Evolutionary conservation across 2,888 invertebrate species (phyloP).

Genomic region (Sceliomorpha sp.): DNA sequence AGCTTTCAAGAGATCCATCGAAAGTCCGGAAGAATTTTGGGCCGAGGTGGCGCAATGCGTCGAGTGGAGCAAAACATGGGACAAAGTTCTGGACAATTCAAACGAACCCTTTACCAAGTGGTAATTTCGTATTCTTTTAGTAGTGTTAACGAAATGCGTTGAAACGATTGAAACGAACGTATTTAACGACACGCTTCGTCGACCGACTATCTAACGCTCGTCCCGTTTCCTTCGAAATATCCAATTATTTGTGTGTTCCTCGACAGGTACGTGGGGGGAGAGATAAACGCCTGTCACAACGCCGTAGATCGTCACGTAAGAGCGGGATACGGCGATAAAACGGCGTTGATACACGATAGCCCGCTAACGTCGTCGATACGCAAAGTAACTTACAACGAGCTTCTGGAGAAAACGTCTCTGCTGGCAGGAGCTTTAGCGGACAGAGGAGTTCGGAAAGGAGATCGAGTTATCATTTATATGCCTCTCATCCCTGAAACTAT

Average conservation of each 20-base stretch:
- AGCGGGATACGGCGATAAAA: constrained; percentile 88
- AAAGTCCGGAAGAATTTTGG: constrained; percentile 93
- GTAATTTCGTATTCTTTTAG: too few species aligned
- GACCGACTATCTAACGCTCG: too few species aligned
- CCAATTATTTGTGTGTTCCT: too few species aligned
- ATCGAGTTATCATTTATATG: constrained; percentile 95
- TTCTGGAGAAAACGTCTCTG: constrained; percentile 89
- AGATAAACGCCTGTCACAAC: constrained; percentile 96
- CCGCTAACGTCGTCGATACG: constrained; percentile 90
- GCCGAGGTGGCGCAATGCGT: constrained; percentile 87
- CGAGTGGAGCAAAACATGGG: constrained; percentile 92
- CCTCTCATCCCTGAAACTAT: constrained; percentile 95
- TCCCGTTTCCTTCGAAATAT: too few species aligned
- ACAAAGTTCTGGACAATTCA: constrained; percentile 90
- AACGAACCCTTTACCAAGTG: constrained; percentile 94
- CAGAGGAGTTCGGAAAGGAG: constrained; percentile 90
- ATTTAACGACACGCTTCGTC: too few species aligned
- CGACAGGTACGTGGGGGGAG: constrained; percentile 95
- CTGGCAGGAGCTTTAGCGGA: constrained; percentile 90
- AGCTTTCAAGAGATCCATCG: constrained; percentile 85
- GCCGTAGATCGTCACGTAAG: constrained; percentile 94
- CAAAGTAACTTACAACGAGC: constrained; percentile 90
- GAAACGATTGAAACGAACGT: too few species aligned
- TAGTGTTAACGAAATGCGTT: not conserved
- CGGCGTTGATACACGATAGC: constrained; percentile 94